Conservation (phyloP, 2,113 vertebrate genomes). For the Eidolon helvum region DNA sequence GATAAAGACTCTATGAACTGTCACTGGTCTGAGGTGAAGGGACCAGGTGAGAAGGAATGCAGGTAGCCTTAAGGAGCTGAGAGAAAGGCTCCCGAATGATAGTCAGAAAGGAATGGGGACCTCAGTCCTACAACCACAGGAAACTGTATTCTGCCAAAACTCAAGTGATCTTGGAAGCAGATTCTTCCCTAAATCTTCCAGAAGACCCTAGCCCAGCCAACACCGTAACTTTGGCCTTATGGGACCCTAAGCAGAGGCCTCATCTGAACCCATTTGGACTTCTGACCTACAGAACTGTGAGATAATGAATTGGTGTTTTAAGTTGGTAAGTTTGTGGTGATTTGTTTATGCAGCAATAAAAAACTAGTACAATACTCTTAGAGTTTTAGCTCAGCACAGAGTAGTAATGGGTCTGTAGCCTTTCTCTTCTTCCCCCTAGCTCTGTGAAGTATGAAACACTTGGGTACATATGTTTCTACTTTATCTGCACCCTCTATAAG, state of each 20-base stretch:
- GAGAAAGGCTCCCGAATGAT: neutral
- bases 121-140: neutral
- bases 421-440: neutral
- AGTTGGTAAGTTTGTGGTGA: neutral
- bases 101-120: neutral
- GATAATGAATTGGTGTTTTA: neutral
- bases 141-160: neutral
- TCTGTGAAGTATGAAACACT: neutral
- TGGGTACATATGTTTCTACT: neutral
- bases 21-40: neutral
- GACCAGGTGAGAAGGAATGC: neutral
- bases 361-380: neutral
- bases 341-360: neutral
- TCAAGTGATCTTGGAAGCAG: neutral
- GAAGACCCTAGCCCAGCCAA: neutral
- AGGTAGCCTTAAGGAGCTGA: neutral
- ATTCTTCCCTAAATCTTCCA: neutral
- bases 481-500: neutral
- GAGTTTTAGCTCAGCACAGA: neutral
- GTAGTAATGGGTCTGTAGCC: neutral
- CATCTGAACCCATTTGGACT: neutral
- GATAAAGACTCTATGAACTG: neutral
- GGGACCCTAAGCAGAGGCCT: neutral
- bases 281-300: neutral
- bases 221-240: neutral